A percentile compares a stretch with the other conserved stretches of the same genome.
Evolutionary conservation across 1,140 invertebrate genomes (phyloP).

Genomic region (Kradibia gibbosae): DNA sequence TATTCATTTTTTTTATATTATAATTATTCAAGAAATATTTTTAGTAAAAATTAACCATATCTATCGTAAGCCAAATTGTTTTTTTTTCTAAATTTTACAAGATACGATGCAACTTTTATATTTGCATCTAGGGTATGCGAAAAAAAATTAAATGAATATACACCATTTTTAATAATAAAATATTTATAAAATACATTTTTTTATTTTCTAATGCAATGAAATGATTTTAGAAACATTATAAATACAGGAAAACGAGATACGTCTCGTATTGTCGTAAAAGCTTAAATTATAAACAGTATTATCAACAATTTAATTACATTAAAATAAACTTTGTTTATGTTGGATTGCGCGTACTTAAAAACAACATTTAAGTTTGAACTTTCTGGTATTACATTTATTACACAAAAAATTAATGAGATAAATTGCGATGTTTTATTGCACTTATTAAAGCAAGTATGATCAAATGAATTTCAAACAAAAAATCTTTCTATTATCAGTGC

Average conservation of each 20-base stretch:
- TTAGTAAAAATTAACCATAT: no score
- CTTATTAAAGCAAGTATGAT: slow-evolving; percentile 41
- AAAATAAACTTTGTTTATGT: slow-evolving; percentile 13
- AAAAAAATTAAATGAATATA: background rate
- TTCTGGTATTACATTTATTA: slow-evolving; percentile 25
- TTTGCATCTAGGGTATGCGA: no score
- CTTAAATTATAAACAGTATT: background rate
- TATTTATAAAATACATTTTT: background rate
- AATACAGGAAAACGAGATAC: background rate
- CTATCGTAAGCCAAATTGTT: no score
- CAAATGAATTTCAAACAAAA: slow-evolving; percentile 31
- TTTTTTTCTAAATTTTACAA: no score
- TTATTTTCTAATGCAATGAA: background rate
- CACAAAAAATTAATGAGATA: slow-evolving; percentile 15
- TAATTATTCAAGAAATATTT: no score
- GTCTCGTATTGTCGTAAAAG: background rate
- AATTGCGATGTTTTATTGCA: slow-evolving; percentile 39
- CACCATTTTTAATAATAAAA: background rate
- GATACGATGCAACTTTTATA: no score
- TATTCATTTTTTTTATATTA: no score
- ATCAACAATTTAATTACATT: slow-evolving; percentile 9
- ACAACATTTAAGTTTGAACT: slow-evolving; percentile 7
- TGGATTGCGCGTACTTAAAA: background rate
- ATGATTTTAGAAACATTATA: background rate
- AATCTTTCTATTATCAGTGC: slow-evolving; percentile 6